Evolutionary conservation across 2,888 invertebrate genomes (phyloP).

Genomic region (Epinotia nisella): DNA sequence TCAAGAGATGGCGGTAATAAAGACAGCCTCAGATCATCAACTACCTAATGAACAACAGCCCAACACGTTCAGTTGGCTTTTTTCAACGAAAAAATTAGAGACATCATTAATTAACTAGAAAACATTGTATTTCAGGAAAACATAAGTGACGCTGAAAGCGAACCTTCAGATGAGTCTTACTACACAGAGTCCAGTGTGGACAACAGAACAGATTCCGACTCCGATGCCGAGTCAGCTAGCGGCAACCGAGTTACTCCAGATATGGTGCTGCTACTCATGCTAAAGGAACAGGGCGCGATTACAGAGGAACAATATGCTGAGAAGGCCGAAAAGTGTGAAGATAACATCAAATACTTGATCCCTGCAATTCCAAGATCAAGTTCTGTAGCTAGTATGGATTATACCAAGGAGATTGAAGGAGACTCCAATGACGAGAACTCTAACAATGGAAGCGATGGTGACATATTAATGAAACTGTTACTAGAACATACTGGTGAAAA

Average conservation of each 20-base stretch:
- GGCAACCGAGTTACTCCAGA: conserved; percentile 22
- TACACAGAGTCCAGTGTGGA: conserved; percentile 1
- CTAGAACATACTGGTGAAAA: neutral
- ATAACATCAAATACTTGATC: conserved; percentile 6
- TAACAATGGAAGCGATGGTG: neutral
- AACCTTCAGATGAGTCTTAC: neutral
- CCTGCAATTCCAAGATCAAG: conserved; percentile 6
- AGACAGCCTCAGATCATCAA: too few relatives aligned
- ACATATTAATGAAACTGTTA: neutral
- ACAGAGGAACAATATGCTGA: conserved; percentile 19
- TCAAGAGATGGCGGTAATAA: too few relatives aligned
- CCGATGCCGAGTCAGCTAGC: conserved; percentile 29
- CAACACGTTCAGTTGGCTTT: too few relatives aligned
- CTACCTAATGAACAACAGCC: too few relatives aligned
- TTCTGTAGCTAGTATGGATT: neutral
- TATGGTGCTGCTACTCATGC: conserved; percentile 24
- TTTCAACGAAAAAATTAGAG: too few relatives aligned
- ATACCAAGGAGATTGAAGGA: neutral
- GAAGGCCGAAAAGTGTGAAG: conserved; percentile 1
- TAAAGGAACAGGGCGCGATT: conserved; percentile 21
- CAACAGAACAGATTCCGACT: conserved; percentile 8
- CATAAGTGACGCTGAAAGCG: conserved; percentile 18
- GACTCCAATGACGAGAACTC: neutral
- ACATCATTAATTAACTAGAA: neutral
- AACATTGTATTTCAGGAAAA: conserved; percentile 17